Evolutionary conservation across 2,113 vertebrate genomes (phyloP), one percentile per base, ranked within the genome.

Genomic region (Tapirus terrestris): DNA sequence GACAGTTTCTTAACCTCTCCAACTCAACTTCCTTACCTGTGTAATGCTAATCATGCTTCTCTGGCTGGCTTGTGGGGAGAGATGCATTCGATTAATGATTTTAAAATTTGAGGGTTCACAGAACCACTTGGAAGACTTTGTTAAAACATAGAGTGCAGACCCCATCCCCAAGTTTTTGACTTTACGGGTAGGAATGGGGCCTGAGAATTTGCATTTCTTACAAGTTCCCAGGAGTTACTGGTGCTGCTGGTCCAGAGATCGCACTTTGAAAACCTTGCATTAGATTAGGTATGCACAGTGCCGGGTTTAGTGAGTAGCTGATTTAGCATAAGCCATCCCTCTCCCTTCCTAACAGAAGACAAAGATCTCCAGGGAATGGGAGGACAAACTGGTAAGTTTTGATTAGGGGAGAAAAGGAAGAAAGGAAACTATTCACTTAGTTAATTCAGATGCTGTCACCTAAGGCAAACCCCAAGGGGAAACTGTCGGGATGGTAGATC

Each of bases 171-270:
- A 75, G 27, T 12, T 95, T 73, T 79, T 85, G 23, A 33, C 61
- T 65, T 70, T 82, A 0, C 9, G n/a, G 51, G 27, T 93, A 95
- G 13, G 29, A 33, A 65, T 36, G 36, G 39, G 56, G 18, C 43
- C 53, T 89, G 23, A 86, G 10, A 53, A 75, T 90, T n/a, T 95
- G 21, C 27, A n/a, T 80, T 82, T 94, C 39, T 97, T 85, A 6
- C 0, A 58, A 68, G 20, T 82, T 61, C 13, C 5, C 14, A 31
- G 67, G 39, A 48, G 17, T 21, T 72, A 5, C 13, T 63, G 33
- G 29, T 51, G 3, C 14, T 85, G 29, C n/a, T 72, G 45, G 11
- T 63, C 45, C n/a, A 17, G n/a, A 29, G 17, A 31, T 3, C 21
- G 8, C 21, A 23, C 10, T 82, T 39, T 43, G n/a, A 89, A 75